A percentile compares a stretch with the other conserved stretches of the same genome.
Evolutionary conservation across 2,888 invertebrate species (phyloP).

Genomic region (Melolontha melolontha): DNA sequence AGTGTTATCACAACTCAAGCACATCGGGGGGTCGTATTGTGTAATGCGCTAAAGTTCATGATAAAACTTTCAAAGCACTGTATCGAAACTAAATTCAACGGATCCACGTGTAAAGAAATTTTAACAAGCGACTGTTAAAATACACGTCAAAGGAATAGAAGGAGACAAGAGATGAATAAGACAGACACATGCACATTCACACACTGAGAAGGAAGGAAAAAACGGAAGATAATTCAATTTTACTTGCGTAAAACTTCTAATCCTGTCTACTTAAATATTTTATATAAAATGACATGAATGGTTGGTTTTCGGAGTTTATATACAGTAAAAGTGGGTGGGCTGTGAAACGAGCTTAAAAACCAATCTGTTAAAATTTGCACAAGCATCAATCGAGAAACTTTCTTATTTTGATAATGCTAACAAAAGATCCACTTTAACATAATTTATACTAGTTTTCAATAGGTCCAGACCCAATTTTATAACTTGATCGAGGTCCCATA

Average conservation of each 20-base stretch:
- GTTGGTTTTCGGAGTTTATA: no score
- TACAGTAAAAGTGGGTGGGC: no score
- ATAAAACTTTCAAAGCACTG: conserved; percentile 51
- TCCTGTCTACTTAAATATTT: background rate
- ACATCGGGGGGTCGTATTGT: conserved; percentile 22
- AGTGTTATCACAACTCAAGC: conserved; percentile 51
- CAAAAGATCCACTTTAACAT: conserved; percentile 14
- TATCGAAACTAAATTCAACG: conserved; percentile 47
- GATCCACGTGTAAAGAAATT: conserved; percentile 40
- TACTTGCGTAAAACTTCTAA: conserved; percentile 3
- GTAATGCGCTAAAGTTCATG: conserved; percentile 48
- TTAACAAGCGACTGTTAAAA: conserved; percentile 31
- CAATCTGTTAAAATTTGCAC: no score
- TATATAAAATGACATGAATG: background rate
- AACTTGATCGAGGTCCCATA: conserved; percentile 19
- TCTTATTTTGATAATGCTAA: conserved; percentile 19
- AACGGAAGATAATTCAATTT: background rate
- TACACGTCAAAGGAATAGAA: conserved; percentile 17
- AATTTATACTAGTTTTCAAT: conserved; percentile 17
- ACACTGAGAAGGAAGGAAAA: no score
- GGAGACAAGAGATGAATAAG: background rate
- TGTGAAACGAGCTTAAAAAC: no score
- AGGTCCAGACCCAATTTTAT: conserved; percentile 12
- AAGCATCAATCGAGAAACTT: conserved; percentile 10
- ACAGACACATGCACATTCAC: background rate